Evolutionary conservation across 2,888 invertebrate genomes (phyloP).

Genomic region (Eutolmus rufibarbis): DNA sequence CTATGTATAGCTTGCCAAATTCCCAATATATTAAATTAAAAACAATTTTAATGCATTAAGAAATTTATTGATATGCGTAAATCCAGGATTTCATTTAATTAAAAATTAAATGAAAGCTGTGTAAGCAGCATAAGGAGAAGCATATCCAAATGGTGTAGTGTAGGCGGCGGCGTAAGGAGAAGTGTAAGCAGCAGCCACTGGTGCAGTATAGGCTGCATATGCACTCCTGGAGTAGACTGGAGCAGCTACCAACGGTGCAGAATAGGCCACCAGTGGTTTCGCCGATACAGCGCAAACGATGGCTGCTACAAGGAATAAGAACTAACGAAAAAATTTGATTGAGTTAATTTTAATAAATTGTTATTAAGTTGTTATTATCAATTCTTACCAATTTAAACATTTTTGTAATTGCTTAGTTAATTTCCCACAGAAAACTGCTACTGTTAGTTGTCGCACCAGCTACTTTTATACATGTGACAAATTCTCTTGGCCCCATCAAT

Average conservation of each 20-base stretch:
- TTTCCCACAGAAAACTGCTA: background rate
- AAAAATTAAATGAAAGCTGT: background rate
- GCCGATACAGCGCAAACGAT: constrained; percentile 51
- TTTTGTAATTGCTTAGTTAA: constrained; percentile 32
- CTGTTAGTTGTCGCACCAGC: background rate
- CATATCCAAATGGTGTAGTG: background rate
- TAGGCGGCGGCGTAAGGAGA: constrained; percentile 51
- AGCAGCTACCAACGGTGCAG: background rate
- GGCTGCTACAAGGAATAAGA: constrained; percentile 53
- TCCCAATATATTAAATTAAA: background rate
- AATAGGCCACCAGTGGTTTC: constrained; percentile 47
- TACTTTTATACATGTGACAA: background rate
- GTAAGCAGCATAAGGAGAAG: background rate
- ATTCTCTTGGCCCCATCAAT: background rate
- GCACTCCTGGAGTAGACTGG: background rate
- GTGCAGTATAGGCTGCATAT: constrained; percentile 51
- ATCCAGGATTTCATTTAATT: background rate
- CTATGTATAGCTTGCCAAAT: background rate
- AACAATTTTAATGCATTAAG: background rate
- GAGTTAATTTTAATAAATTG: background rate
- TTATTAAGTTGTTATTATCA: background rate
- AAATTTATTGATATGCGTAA: background rate
- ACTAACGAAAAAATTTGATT: background rate
- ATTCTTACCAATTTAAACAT: constrained; percentile 42
- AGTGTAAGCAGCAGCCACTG: constrained; percentile 50